phyloP scores from a whole-genome alignment of 1,140 invertebrate species.

The Bombus breviceps region DNA sequence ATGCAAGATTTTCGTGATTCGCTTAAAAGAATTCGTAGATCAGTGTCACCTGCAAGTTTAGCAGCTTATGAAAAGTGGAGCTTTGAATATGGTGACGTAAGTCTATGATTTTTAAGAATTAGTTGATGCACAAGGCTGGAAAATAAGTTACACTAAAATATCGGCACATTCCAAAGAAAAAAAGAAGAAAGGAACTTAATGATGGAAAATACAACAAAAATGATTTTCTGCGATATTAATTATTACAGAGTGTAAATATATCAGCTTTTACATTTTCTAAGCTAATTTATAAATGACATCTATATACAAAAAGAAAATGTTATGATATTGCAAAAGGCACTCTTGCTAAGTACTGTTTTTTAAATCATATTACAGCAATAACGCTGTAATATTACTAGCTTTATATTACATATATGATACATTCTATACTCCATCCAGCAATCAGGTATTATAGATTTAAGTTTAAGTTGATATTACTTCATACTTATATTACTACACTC shows the following conservation, averaged over 20 bases:
- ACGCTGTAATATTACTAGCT: slow-evolving; percentile 36
- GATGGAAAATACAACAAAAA: neutral
- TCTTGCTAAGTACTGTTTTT: slow-evolving; percentile 45
- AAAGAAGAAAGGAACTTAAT: neutral
- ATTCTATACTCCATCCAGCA: slow-evolving; percentile 47
- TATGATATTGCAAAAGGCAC: slow-evolving; percentile 26
- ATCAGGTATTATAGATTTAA: slow-evolving; percentile 53
- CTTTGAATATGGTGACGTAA: slow-evolving; percentile 94
- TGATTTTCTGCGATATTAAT: slow-evolving; percentile 47
- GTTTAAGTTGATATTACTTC: neutral
- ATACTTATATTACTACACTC: neutral
- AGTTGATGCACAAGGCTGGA: neutral
- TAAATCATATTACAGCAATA: slow-evolving; percentile 34
- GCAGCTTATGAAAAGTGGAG: slow-evolving; percentile 97
- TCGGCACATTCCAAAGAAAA: neutral
- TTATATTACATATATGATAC: slow-evolving; percentile 26
- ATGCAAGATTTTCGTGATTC: slow-evolving; percentile 95
- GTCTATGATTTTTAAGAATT: slow-evolving; percentile 82
- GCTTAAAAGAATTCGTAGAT: slow-evolving; percentile 94
- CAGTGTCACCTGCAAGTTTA: slow-evolving; percentile 93
- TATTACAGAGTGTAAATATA: slow-evolving; percentile 54
- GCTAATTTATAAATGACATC: slow-evolving; percentile 40
- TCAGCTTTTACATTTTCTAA: slow-evolving; percentile 54
- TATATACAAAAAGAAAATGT: slow-evolving; percentile 26
- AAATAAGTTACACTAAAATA: slow-evolving; percentile 6